phyloP scores from a whole-genome alignment of 2,113 vertebrate species.

The Lasiurus cinereus region DNA sequence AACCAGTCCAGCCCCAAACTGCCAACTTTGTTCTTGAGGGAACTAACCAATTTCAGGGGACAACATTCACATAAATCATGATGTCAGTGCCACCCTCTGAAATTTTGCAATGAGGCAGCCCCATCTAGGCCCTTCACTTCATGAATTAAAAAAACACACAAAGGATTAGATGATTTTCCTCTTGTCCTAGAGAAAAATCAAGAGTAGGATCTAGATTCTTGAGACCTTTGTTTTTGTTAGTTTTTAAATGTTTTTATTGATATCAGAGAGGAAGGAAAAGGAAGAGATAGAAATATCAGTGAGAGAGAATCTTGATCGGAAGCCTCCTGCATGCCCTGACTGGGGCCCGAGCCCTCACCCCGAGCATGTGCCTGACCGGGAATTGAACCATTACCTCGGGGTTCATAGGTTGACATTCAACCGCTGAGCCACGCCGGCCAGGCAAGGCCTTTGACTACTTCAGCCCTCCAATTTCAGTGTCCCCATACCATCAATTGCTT shows the following conservation, averaged over 20 bases:
- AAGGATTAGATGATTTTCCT: background rate
- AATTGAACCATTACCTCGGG: no score
- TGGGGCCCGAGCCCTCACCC: no score
- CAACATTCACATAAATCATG: background rate
- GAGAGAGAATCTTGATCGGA: no score
- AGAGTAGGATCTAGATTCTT: background rate
- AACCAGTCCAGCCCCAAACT: constrained; percentile 1
- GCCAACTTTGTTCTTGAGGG: background rate
- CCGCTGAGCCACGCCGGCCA: no score
- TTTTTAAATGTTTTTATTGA: no score
- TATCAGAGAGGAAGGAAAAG: no score
- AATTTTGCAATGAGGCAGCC: background rate
- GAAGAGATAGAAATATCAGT: no score
- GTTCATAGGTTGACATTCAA: no score
- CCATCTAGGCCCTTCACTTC: background rate
- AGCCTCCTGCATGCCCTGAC: no score
- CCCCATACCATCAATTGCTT: background rate
- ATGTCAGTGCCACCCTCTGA: background rate
- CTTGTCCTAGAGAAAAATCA: constrained; percentile 13
- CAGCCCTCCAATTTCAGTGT: background rate
- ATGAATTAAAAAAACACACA: background rate
- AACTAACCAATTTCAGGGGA: constrained; percentile 10
- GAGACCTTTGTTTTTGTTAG: background rate
- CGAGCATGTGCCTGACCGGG: no score
- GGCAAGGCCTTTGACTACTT: background rate